Evolutionary conservation across 2,797 vertebrate genomes (phyloP).

Genomic region (Euthynnus affinis): DNA sequence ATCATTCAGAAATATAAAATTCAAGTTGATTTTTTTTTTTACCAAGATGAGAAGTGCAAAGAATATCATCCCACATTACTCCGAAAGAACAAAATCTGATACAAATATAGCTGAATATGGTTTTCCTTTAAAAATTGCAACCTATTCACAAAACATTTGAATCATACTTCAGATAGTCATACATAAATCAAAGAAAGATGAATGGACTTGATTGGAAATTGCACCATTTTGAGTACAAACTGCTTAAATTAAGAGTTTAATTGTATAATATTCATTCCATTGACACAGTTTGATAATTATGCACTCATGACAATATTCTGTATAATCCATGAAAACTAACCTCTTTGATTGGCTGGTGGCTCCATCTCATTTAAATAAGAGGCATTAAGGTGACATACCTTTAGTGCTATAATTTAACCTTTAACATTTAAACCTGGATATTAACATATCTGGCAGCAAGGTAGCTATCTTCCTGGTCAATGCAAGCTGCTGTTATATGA

Average conservation of each 20-base stretch:
- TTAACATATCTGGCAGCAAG: neutral
- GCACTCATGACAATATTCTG: neutral
- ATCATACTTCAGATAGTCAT: slow-evolving; percentile 15
- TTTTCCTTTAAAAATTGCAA: slow-evolving; percentile 29
- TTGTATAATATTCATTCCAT: slow-evolving; percentile 5
- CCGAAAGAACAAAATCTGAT: slow-evolving; percentile 2
- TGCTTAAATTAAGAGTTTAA: slow-evolving; percentile 9
- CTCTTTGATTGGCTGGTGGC: neutral
- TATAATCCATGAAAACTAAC: neutral
- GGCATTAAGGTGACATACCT: slow-evolving; percentile 22
- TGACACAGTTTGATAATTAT: slow-evolving; percentile 12
- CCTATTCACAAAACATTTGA: slow-evolving; percentile 11
- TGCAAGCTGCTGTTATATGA: neutral
- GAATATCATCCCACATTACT: slow-evolving; percentile 29
- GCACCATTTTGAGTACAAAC: slow-evolving; percentile 1
- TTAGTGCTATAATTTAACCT: slow-evolving; percentile 9
- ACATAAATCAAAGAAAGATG: neutral
- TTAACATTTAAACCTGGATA: slow-evolving; percentile 5
- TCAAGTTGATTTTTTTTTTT: slow-evolving; percentile 44
- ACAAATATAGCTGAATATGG: slow-evolving; percentile 20
- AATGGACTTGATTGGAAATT: neutral
- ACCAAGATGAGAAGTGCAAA: slow-evolving; percentile 20
- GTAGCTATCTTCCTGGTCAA: neutral
- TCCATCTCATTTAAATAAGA: slow-evolving; percentile 18
- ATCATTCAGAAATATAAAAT: slow-evolving; percentile 68